Evolutionary conservation across 2,113 vertebrate species (phyloP).

Genomic region (Platysteira castanea): DNA sequence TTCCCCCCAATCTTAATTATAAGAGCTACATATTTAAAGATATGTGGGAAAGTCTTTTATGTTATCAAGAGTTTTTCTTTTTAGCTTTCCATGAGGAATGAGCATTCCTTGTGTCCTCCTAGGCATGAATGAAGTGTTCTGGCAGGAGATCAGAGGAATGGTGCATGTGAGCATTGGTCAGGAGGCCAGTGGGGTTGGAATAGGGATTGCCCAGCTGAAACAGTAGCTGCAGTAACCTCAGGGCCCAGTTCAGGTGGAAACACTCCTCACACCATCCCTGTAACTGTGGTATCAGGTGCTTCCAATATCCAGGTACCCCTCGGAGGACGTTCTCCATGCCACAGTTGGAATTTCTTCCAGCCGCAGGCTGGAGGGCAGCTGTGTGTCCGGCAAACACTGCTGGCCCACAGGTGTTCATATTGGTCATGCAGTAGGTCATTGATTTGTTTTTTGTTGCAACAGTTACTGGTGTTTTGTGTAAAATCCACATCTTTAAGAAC

Average conservation of each 20-base stretch:
- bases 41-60: neutral
- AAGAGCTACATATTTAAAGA: neutral
- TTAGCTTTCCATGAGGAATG: slow-evolving; percentile 75
- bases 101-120: slow-evolving; percentile 76
- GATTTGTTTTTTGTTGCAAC: neutral
- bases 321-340: slow-evolving; percentile 66
- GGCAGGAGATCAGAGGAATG: slow-evolving; percentile 78
- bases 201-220: slow-evolving; percentile 51
- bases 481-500: neutral
- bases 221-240: slow-evolving; percentile 19
- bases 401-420: slow-evolving; percentile 70
- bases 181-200: slow-evolving; percentile 57
- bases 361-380: slow-evolving; percentile 73
- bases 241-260: slow-evolving; percentile 43
- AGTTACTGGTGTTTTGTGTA: neutral
- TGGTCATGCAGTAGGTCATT: slow-evolving; percentile 28
- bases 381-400: slow-evolving; percentile 59
- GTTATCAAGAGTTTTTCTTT: neutral
- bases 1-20: neutral
- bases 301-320: slow-evolving; percentile 63
- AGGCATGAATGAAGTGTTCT: slow-evolving; percentile 81
- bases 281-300: neutral
- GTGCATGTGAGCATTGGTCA: slow-evolving; percentile 71
- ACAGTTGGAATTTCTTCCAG: slow-evolving; percentile 76
- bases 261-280: neutral